A percentile compares a stretch with the other conserved stretches of the same genome.
Conservation (phyloP, 2,113 vertebrate species). For the Bolborhynchus lineola region DNA sequence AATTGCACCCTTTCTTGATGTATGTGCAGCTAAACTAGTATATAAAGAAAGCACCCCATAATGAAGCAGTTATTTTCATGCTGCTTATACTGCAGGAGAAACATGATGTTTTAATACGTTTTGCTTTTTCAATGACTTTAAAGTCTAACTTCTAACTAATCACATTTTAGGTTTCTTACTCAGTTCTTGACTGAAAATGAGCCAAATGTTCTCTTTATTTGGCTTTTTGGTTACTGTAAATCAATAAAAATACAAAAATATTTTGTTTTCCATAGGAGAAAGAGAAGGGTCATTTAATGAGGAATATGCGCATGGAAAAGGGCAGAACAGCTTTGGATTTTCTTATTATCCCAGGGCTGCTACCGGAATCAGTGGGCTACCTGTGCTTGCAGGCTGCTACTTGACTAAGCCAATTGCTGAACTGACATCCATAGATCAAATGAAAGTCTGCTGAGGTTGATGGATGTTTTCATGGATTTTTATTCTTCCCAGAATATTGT, state of each 20-base stretch:
- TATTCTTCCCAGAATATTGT: neutral
- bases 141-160: neutral
- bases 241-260: neutral
- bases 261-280: neutral
- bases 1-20: neutral
- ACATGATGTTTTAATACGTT: neutral
- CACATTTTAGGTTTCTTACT: neutral
- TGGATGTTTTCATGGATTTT: neutral
- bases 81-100: neutral
- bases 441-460: neutral
- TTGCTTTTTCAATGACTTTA: neutral
- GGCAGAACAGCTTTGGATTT: neutral
- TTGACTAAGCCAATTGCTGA: neutral
- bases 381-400: neutral
- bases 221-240: neutral
- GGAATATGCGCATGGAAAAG: neutral
- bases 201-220: neutral
- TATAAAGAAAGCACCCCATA: rapidly evolving
- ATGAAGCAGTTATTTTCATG: neutral
- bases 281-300: neutral
- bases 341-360: neutral
- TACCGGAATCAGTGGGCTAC: neutral
- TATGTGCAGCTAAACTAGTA: neutral
- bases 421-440: neutral
- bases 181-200: neutral